These are phyloP conservation scores for Drosophila melanica DNA, from an alignment of 1,140 invertebrate species.

Conservation along the genomic window DNA sequence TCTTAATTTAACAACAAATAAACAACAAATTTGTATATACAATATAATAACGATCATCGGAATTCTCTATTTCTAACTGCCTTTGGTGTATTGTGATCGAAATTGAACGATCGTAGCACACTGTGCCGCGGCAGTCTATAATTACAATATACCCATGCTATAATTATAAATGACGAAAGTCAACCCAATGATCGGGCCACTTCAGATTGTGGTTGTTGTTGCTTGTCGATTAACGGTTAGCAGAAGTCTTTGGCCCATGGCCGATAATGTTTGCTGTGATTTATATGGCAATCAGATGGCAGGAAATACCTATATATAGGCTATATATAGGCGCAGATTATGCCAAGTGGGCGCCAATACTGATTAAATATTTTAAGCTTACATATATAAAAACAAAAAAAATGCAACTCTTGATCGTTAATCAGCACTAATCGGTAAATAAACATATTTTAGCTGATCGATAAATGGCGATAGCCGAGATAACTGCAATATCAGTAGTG, in stretches of 20 bases:
- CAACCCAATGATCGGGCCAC: slow-evolving; percentile 39
- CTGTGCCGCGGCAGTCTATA: slow-evolving; percentile 58
- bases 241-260: slow-evolving; percentile 26
- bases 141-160: slow-evolving; percentile 68
- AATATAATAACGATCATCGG: background rate
- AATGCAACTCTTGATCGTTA: background rate
- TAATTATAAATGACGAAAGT: slow-evolving; percentile 80
- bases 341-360: slow-evolving; percentile 27
- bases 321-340: slow-evolving; percentile 36
- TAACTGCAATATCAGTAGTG: no score
- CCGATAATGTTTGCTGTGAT: slow-evolving; percentile 45
- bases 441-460: background rate
- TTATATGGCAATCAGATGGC: slow-evolving; percentile 47
- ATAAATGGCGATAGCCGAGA: background rate
- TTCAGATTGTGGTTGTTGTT: slow-evolving; percentile 33
- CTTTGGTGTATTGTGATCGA: background rate
- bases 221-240: slow-evolving; percentile 22
- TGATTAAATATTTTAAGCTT: slow-evolving; percentile 2
- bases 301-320: slow-evolving; percentile 29
- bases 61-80: background rate
- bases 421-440: slow-evolving; percentile 8
- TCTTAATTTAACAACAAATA: no score
- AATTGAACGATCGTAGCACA: background rate
- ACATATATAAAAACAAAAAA: background rate
- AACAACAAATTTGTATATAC: no score